Base-by-base conservation (phyloP, 2,888 invertebrate species). In the Heterodera filipjevi region DNA sequence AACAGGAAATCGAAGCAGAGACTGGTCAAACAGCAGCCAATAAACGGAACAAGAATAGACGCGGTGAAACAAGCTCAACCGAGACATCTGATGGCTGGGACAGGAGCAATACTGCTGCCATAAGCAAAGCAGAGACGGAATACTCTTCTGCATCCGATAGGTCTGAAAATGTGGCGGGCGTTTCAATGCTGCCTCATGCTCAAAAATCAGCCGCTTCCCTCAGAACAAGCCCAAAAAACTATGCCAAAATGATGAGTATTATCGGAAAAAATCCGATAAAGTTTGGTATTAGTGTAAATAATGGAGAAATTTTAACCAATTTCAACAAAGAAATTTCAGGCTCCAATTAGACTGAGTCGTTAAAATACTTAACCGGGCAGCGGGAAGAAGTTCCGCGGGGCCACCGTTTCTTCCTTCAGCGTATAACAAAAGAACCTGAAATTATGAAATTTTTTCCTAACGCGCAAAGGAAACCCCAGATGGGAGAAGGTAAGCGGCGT, bases 171-270 rank as follows among this genome's bases (percentile, higher is more conserved):
- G n/a, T n/a, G n/a, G n/a, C n/a, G n/a, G n/a, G n/a, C n/a, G n/a
- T n/a, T n/a, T n/a, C n/a, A n/a, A n/a, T n/a, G n/a, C n/a, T n/a
- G 33, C 1, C 19, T 14, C 6, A 73, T 74, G 27, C 80, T 22
- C 12, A 32, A 19, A 71, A 64, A 16, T 32, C 78, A n/a, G 30
- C 66, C 64, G 75, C 33, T 46, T 32, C 39, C n/a, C 19, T 53
- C 5, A 53, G 22, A 16, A 53, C 53, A 1, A 53, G 53, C 53
- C 53, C 53, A 5, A 53, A 22, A 53, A 53, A 53, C 19, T 53
- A 19, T 3, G 16, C 22, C 5, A 53, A 53, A 53, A 53, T 53
- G 14, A 53, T 53, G 53, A 16, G 53, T 19, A 53, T 16, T 53
- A 53, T 53, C 22, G 53, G 53, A 16, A 53, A 53, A 22, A 16